Base-by-base conservation (phyloP, 1,140 invertebrate species). In the Bombus superbus region DNA sequence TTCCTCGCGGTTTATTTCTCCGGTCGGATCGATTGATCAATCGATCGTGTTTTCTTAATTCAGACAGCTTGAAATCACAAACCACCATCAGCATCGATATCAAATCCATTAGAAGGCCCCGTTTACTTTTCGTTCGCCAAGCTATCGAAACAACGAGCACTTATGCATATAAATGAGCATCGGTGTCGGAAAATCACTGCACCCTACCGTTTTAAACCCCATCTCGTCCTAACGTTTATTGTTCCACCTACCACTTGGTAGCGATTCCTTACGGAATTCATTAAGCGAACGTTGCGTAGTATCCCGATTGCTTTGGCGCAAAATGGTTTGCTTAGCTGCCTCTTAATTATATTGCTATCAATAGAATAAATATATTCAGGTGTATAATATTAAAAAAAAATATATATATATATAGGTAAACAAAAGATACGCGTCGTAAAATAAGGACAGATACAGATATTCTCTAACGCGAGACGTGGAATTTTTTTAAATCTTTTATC, bases 31-130 rank as follows among this genome's bases (percentile, higher is more conserved):
- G 74, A 69, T 53, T 53, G 59, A 83, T 62, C 69, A 64, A 86
- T 86, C 76, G 40, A 68, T 69, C 74, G 72, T 18, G 42, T 86
- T 84, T 89, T 47, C 86, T 79, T 83, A 78, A 86, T 89, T 80
- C 77, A 35, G 40, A 80, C 53, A 83, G 47, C 40, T 42, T 89
- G 57, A 42, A 87, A 87, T 79, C 68, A 90, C 66, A 81, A 84
- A 83, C 72, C 38, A 22, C 18, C 53, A 53, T 40, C 64, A 74
- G 53, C 79, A n/a, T 35, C 32, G 78, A 85, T 88, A 88, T 86
- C 78, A 62, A 72, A 83, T 89, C 83, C 69, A 83, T 83, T 88
- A 82, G 64, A 79, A 86, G n/a, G 53, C 9, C 28, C 9, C 28
- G 64, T 80, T 89, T 86, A 44, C 76, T 83, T 79, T 22, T 44